These are phyloP conservation scores for Pagetopsis macropterus DNA, from an alignment of 2,797 vertebrate genomes.

Conservation along the genomic window DNA sequence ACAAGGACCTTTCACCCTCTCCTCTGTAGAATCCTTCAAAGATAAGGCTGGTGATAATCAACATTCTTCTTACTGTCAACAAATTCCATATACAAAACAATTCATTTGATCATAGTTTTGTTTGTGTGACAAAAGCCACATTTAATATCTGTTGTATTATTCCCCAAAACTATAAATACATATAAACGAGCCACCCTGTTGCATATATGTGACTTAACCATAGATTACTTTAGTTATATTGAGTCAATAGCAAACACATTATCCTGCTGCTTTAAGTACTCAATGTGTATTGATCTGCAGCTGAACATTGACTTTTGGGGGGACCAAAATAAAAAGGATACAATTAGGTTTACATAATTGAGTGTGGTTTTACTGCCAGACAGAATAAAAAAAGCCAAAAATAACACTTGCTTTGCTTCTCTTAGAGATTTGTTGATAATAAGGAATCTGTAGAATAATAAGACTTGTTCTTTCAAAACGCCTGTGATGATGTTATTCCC, in stretches of 20 bases:
- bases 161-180: neutral
- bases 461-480: constrained; percentile 3
- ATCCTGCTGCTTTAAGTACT: neutral
- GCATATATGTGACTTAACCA: neutral
- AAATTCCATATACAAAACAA: constrained; percentile 28
- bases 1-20: constrained; percentile 1
- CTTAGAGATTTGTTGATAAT: neutral
- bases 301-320: neutral
- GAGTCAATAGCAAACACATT: neutral
- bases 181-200: neutral
- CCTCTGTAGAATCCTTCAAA: neutral
- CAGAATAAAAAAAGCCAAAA: constrained; percentile 1
- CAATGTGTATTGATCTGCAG: neutral
- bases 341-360: neutral
- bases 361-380: neutral
- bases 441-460: constrained; percentile 5
- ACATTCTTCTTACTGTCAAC: constrained; percentile 3
- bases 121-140: neutral
- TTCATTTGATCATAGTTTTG: neutral
- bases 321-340: neutral
- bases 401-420: neutral
- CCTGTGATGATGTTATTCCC: neutral
- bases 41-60: neutral
- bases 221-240: neutral
- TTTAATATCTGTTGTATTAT: neutral